These are phyloP conservation scores for Epizoanthus fatuus DNA, from an alignment of 92 coral and sea anemone species.

Conservation along the genomic window DNA sequence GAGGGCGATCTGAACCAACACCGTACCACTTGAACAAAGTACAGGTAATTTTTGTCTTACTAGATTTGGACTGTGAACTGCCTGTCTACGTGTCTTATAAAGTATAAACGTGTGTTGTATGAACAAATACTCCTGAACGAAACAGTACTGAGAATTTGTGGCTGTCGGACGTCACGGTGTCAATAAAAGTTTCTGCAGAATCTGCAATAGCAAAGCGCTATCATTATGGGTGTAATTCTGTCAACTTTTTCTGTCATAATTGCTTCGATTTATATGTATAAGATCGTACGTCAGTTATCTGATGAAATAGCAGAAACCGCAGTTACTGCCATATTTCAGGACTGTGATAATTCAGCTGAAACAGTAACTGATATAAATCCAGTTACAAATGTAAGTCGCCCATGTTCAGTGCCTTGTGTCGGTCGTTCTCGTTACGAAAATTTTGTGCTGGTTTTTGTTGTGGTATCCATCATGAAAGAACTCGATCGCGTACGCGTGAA, in stretches of 20 bases:
- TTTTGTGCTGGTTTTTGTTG: slow-evolving; percentile 6
- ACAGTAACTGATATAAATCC: neutral
- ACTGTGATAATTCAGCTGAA: slow-evolving; percentile 5
- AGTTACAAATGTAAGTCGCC: too few relatives aligned
- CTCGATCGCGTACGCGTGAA: slow-evolving; percentile 14
- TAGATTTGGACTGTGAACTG: too few relatives aligned
- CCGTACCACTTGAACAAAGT: too few relatives aligned
- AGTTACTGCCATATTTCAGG: slow-evolving; percentile 6
- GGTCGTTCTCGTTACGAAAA: slow-evolving; percentile 14
- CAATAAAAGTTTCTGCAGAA: too few relatives aligned
- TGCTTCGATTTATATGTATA: slow-evolving; percentile 15
- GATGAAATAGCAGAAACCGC: neutral
- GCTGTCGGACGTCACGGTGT: too few relatives aligned
- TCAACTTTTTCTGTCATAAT: slow-evolving; percentile 14
- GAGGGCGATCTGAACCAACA: too few relatives aligned
- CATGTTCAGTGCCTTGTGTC: too few relatives aligned
- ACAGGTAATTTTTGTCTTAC: too few relatives aligned
- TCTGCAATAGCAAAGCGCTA: neutral
- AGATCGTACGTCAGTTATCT: slow-evolving; percentile 3
- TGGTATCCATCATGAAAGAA: neutral
- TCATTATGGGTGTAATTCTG: slow-evolving; percentile 5
- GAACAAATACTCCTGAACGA: too few relatives aligned
- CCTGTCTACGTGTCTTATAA: too few relatives aligned
- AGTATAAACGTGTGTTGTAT: too few relatives aligned
- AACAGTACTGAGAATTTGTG: too few relatives aligned